Base-by-base conservation (phyloP, 1,140 invertebrate genomes). In the Tribolium madens region DNA sequence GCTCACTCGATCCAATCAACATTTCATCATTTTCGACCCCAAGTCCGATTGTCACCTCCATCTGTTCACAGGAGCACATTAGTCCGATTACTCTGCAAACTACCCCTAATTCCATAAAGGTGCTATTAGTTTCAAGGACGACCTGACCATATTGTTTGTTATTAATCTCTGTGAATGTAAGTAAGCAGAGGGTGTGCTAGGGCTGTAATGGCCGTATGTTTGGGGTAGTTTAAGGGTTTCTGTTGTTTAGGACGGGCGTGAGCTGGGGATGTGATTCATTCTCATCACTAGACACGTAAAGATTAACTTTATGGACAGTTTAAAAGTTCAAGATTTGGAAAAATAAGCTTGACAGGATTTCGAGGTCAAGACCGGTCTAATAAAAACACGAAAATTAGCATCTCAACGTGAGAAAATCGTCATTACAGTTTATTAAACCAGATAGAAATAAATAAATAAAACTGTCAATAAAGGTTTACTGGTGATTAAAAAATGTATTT, bases 61-160 rank as follows among this genome's bases (percentile, higher is more conserved):
- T 64, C 57, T 64, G 57, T 64, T 64, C 57, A 31, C 26, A 33
- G 57, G 12, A n/a, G 57, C 57, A 64, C 57, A 64, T 64, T 64
- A 64, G 57, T 33, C 57, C 57, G 57, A 64, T 64, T 64, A 64
- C 21, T 64, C 52, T 78, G 76, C 76, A 52, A 64, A 64, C 57
- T 64, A 78, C 69, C 74, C 52, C 76, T 78, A 78, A 78, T 78
- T 70, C 73, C 73, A 78, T 78, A 75, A 78, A 78, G 76, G 76
- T 78, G 71, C 57, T 64, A 71, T 53, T 74, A 69, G 53, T 73
- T 73, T 53, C 57, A 42, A 42, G 72, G 64, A 57, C 76, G 70
- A 64, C 73, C 48, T 70, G 76, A 78, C 76, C 76, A 78, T 78
- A 78, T 78, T 78, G 76, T 78, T 75, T 71, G 76, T 46, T 57